phyloP scores from a whole-genome alignment of 2,113 vertebrate genomes.

The Dipodomys stephensi region DNA sequence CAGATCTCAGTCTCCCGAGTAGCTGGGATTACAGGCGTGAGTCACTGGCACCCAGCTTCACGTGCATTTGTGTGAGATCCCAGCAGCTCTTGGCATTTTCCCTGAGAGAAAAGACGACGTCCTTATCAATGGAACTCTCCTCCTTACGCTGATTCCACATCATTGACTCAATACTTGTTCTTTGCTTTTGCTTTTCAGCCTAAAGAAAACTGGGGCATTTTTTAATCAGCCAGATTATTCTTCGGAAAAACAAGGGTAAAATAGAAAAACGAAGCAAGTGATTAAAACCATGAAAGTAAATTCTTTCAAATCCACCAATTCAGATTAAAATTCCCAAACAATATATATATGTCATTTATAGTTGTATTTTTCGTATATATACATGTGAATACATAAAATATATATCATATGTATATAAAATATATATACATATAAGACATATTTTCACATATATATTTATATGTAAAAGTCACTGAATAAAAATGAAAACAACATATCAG shows the following conservation, averaged over 20 bases:
- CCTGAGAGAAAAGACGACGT: not conserved
- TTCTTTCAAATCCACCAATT: not conserved
- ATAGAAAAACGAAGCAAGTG: slow-evolving; percentile 22
- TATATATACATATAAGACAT: no score
- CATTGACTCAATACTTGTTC: slow-evolving; percentile 6
- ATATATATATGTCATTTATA: not conserved
- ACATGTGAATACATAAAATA: no score
- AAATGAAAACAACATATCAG: not conserved
- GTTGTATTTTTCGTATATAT: no score
- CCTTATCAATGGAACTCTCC: not conserved
- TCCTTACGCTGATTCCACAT: not conserved
- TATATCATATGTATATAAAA: no score
- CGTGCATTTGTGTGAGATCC: not conserved
- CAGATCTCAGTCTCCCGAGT: no score
- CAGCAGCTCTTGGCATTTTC: not conserved
- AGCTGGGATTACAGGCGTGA: no score
- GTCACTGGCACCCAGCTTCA: not conserved
- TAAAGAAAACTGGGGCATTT: not conserved
- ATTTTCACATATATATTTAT: no score
- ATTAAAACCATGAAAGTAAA: slow-evolving; percentile 12
- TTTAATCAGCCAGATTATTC: not conserved
- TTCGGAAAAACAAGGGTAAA: not conserved
- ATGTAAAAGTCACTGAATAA: not conserved
- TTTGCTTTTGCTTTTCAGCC: not conserved
- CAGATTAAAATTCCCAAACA: not conserved